Evolutionary conservation across 2,888 invertebrate species (phyloP).

Genomic region (Gymnocheta viridis): DNA sequence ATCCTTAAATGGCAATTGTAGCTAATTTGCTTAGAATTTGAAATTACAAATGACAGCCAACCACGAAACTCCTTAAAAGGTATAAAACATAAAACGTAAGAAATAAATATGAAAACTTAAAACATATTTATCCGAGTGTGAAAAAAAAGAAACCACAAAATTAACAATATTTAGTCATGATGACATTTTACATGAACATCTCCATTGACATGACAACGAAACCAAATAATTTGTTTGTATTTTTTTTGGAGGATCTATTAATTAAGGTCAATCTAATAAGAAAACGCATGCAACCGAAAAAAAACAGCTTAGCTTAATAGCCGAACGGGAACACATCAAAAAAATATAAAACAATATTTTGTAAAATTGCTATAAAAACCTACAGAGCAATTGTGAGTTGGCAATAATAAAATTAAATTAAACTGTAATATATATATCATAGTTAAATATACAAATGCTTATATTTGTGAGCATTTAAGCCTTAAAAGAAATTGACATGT

Average conservation of each 20-base stretch:
- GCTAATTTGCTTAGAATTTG: not conserved
- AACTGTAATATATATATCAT: not conserved
- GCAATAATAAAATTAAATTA: not conserved
- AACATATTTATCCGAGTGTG: conserved; percentile 29
- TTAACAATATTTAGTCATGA: conserved; percentile 36
- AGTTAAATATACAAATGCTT: not conserved
- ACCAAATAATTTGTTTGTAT: not conserved
- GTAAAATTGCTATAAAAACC: not conserved
- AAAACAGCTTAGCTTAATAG: not conserved
- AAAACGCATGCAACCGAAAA: not conserved
- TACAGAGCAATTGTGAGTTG: not conserved
- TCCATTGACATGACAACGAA: conserved; percentile 14
- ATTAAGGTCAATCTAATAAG: conserved; percentile 58
- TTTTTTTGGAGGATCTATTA: conserved; percentile 33
- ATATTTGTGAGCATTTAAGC: not conserved
- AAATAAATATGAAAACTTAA: not conserved
- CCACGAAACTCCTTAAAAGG: conserved; percentile 25
- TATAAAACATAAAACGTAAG: not conserved
- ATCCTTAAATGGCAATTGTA: conserved; percentile 19
- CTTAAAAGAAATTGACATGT: not conserved
- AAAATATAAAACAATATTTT: not conserved
- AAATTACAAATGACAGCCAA: not conserved
- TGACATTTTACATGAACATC: conserved; percentile 13
- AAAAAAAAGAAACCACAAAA: conserved; percentile 37
- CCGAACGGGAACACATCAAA: conserved; percentile 1